Evolutionary conservation across 2,888 invertebrate species (phyloP).

Genomic region (Monochamus alternatus): DNA sequence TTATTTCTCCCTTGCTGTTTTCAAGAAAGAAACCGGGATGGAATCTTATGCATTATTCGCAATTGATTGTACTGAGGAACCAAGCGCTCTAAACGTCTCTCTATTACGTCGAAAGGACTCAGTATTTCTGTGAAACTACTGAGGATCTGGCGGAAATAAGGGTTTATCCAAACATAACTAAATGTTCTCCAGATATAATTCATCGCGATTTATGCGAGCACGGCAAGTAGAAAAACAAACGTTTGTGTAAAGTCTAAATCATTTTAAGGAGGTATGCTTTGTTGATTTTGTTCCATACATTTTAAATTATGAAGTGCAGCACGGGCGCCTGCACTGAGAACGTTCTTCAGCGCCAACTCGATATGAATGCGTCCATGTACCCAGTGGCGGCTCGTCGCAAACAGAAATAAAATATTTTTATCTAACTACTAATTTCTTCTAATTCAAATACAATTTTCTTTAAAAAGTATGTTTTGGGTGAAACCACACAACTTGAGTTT

Average conservation of each 20-base stretch:
- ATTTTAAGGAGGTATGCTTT: slow-evolving; percentile 10
- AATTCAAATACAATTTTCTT: neutral
- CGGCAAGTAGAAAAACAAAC: slow-evolving; percentile 8
- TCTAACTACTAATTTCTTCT: too few species aligned
- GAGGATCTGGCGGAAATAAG: slow-evolving; percentile 9
- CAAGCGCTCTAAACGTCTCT: neutral
- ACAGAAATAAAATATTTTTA: too few species aligned
- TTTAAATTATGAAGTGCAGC: neutral
- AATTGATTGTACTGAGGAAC: neutral
- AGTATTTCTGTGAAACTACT: neutral
- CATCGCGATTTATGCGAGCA: slow-evolving; percentile 4
- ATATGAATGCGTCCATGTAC: neutral
- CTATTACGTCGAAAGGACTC: slow-evolving; percentile 7
- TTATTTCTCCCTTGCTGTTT: too few species aligned
- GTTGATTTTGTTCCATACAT: slow-evolving; percentile 8
- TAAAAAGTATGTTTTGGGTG: too few species aligned
- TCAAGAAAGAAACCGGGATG: too few species aligned
- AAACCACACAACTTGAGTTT: too few species aligned
- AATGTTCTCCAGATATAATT: slow-evolving; percentile 12
- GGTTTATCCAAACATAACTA: slow-evolving; percentile 13
- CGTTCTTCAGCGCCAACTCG: neutral
- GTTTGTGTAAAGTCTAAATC: slow-evolving; percentile 6
- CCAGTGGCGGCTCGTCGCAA: too few species aligned
- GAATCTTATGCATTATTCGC: neutral
- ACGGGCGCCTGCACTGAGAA: slow-evolving; percentile 2